Conservation (phyloP, 1,140 invertebrate genomes). For the Orius insidiosus region DNA sequence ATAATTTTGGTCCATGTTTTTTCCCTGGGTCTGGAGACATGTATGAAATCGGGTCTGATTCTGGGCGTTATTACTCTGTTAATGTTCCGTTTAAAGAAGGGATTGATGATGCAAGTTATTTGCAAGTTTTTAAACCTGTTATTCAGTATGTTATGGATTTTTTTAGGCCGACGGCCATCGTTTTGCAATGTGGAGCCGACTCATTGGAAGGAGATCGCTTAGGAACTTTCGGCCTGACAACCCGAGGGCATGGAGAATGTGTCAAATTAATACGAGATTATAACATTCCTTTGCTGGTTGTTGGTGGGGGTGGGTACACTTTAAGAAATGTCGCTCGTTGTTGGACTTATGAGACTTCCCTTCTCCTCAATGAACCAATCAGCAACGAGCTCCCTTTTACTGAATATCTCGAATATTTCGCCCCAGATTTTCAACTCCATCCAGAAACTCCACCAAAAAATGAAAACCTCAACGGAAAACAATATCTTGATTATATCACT, state of each 20-base stretch:
- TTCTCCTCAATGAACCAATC: conserved; percentile 79
- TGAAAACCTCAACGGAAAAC: conserved; percentile 84
- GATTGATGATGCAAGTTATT: conserved; percentile 88
- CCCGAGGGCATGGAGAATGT: conserved; percentile 88
- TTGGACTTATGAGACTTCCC: conserved; percentile 97
- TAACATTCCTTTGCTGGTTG: conserved; percentile 81
- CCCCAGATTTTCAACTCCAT: conserved; percentile 84
- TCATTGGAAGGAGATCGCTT: conserved; percentile 84
- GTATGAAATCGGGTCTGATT: conserved; percentile 90
- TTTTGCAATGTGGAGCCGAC: conserved; percentile 96
- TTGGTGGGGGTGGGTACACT: conserved; percentile 95
- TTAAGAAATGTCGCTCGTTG: conserved; percentile 93
- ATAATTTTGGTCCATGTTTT: conserved; percentile 99
- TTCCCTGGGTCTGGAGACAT: conserved; percentile 98
- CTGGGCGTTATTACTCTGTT: conserved; percentile 86
- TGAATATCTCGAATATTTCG: conserved; percentile 91
- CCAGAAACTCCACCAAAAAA: conserved; percentile 67
- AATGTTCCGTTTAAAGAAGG: conserved; percentile 95
- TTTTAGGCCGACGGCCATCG: conserved; percentile 91
- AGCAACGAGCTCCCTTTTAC: conserved; percentile 83
- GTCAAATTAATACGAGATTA: conserved; percentile 91
- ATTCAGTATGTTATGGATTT: conserved; percentile 92
- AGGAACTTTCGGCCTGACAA: conserved; percentile 78
- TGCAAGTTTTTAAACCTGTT: conserved; percentile 84
- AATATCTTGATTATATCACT: conserved; percentile 75